Percentiles rank a stretch among this genome's conserved stretches.
Conservation (phyloP, 2,113 vertebrate species). For the Clarias gariepinus region DNA sequence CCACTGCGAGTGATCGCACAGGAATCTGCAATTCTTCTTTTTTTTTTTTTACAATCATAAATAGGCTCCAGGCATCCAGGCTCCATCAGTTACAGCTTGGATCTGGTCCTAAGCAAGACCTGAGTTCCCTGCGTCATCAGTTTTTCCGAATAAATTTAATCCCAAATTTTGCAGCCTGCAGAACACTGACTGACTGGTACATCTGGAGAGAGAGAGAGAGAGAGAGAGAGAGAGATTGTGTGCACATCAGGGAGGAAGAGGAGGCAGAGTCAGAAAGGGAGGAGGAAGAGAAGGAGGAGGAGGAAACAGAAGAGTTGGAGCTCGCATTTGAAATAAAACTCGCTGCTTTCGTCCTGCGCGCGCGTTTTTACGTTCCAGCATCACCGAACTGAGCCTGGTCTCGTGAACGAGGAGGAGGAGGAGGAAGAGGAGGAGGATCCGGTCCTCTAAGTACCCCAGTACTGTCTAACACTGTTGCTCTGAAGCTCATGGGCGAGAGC, state of each 20-base stretch:
- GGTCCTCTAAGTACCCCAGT: neutral
- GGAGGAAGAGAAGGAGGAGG: conserved; percentile 21
- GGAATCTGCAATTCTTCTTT: neutral
- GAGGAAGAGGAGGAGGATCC: neutral
- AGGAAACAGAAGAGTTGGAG: conserved; percentile 13
- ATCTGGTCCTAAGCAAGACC: neutral
- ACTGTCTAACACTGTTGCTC: conserved; percentile 11
- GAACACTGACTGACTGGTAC: conserved; percentile 7
- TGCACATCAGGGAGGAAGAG: conserved; percentile 19
- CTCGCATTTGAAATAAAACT: conserved; percentile 12
- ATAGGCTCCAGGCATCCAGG: neutral
- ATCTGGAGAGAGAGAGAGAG: conserved; percentile 12
- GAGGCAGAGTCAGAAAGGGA: conserved; percentile 7
- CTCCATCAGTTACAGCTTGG: neutral
- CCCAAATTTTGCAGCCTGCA: conserved; percentile 15
- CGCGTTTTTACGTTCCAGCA: conserved; percentile 7
- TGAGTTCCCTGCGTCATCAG: conserved; percentile 8
- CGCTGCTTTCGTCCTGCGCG: neutral
- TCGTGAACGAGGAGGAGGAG: neutral
- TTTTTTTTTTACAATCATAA: neutral
- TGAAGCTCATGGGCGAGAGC: conserved; percentile 51
- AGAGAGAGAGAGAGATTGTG: conserved; percentile 6
- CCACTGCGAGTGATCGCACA: neutral
- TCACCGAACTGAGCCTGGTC: neutral
- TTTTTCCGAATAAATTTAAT: conserved; percentile 5